Percentiles rank a stretch among this genome's conserved stretches.
Evolutionary conservation across 2,113 vertebrate genomes (phyloP).

Genomic region (Melospiza georgiana): DNA sequence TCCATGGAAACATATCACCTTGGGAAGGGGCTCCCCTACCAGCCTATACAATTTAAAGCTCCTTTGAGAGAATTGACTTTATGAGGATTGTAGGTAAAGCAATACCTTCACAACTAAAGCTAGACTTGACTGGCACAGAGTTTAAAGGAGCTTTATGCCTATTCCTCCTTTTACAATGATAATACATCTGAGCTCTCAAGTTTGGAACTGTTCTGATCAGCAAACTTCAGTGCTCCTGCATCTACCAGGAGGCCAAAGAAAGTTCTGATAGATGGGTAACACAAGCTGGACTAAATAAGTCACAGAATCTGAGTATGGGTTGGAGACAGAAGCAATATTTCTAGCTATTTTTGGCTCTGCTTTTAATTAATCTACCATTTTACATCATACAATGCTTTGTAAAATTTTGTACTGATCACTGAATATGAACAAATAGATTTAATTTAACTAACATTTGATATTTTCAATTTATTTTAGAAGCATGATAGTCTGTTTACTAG

Average conservation of each 20-base stretch:
- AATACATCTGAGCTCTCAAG: neutral
- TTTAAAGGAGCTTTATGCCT: neutral
- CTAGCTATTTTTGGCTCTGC: neutral
- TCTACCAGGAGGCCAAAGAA: neutral
- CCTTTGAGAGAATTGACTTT: neutral
- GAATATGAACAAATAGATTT: neutral
- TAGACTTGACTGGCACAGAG: fast-evolving
- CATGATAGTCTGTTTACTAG: neutral
- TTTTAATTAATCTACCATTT: neutral
- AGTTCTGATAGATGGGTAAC: neutral
- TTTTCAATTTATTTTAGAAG: constrained; percentile 36
- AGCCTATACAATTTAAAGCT: neutral
- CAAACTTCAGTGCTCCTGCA: neutral
- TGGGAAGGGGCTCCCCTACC: neutral
- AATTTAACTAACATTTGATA: neutral
- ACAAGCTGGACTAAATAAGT: neutral
- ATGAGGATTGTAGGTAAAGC: fast-evolving
- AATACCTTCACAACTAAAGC: neutral
- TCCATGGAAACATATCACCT: neutral
- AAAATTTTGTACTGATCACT: neutral
- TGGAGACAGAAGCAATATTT: neutral
- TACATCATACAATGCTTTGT: neutral
- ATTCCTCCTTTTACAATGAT: neutral
- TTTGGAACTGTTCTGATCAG: neutral
- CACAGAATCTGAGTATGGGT: neutral